Conservation (phyloP, 1,140 invertebrate genomes). For the Lepidurus arcticus region DNA sequence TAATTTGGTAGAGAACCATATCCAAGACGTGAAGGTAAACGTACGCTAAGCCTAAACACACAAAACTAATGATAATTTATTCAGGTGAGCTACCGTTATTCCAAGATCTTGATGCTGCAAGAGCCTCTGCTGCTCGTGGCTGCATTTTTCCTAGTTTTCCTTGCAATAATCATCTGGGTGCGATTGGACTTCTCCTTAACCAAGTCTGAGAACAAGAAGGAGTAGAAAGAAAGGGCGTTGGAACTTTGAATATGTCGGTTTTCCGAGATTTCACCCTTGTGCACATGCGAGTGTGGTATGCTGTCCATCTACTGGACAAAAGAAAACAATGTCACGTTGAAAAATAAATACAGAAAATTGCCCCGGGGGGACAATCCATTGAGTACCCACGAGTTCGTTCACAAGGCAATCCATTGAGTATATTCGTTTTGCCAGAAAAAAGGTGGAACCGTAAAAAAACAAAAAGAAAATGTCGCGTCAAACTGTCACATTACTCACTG, state of each 20-base stretch:
- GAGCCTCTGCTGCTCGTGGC: constrained; percentile 84
- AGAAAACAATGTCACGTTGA: background rate
- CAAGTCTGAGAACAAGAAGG: constrained; percentile 42
- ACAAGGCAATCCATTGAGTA: constrained; percentile 21
- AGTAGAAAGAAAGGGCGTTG: background rate
- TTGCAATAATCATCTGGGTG: constrained; percentile 88
- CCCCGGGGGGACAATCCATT: background rate
- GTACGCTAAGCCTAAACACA: background rate
- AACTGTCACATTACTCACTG: constrained; percentile 9
- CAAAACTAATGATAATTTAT: background rate
- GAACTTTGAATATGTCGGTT: background rate
- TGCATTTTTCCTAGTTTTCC: constrained; percentile 85
- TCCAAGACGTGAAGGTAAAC: constrained; percentile 69
- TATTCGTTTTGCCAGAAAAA: constrained; percentile 19
- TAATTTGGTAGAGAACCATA: constrained; percentile 94
- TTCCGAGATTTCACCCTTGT: background rate
- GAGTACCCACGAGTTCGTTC: background rate
- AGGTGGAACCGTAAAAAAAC: background rate
- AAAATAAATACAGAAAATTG: background rate
- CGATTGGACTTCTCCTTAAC: constrained; percentile 91
- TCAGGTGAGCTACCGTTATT: constrained; percentile 33
- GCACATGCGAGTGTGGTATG: background rate
- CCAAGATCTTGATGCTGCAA: constrained; percentile 62
- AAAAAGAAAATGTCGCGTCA: constrained; percentile 1
- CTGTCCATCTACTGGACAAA: background rate